Percentiles rank a stretch among this genome's conserved stretches.
Conservation (phyloP, 2,888 invertebrate genomes). For the Sinentomon sp. region DNA sequence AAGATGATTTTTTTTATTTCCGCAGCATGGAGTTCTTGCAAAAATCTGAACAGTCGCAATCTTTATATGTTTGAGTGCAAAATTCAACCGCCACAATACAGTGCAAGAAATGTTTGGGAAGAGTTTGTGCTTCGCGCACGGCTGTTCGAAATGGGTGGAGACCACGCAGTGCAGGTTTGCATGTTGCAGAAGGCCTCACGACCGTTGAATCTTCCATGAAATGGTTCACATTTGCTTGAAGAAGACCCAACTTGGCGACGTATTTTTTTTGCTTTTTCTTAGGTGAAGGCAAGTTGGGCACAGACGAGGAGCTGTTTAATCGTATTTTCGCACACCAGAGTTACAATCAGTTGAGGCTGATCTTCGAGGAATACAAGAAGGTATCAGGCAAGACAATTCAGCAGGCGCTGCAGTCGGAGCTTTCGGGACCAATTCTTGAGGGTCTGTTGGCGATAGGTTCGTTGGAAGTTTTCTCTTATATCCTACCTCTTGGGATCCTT, state of each 20-base stretch:
- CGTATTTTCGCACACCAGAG: conserved; percentile 42
- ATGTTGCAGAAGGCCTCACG: no score
- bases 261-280: conserved; percentile 8
- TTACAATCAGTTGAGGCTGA: conserved; percentile 35
- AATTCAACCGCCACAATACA: no score
- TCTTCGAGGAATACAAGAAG: conserved; percentile 43
- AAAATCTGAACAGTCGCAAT: no score
- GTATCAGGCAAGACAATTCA: conserved; percentile 41
- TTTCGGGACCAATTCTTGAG: conserved; percentile 32
- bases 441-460: conserved; percentile 41
- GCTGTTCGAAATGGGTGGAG: no score
- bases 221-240: no score
- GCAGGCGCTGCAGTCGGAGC: conserved; percentile 33
- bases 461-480: conserved; percentile 21
- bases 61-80: no score
- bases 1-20: no score
- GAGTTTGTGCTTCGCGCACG: no score
- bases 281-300: conserved; percentile 37
- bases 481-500: not conserved
- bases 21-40: no score
- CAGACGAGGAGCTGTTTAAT: conserved; percentile 42
- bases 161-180: no score
- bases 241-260: conserved; percentile 9
- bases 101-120: no score
- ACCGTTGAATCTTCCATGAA: no score